Evolutionary conservation across 1,140 invertebrate genomes (phyloP).

Genomic region (Diabrotica undecimpunctata): DNA sequence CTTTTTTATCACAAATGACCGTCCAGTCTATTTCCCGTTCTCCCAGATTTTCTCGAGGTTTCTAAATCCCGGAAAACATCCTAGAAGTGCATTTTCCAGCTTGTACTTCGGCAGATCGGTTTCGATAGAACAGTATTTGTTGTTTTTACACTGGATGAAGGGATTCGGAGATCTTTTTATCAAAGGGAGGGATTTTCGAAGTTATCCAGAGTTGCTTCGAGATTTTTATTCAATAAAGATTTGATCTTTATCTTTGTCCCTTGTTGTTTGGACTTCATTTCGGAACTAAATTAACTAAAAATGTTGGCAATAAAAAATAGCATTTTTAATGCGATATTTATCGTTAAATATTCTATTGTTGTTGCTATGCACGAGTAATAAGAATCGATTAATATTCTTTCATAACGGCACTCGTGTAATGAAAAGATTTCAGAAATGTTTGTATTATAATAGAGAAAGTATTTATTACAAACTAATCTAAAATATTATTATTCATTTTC

Average conservation of each 20-base stretch:
- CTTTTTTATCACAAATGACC: neutral
- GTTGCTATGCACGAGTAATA: neutral
- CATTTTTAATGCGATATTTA: neutral
- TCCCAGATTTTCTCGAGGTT: neutral
- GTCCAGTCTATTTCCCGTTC: constrained; percentile 1
- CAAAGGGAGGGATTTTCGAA: neutral
- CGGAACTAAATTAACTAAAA: neutral
- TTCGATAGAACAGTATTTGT: constrained; percentile 16
- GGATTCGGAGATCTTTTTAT: constrained; percentile 7
- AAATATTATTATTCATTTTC: neutral
- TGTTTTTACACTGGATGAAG: constrained; percentile 18
- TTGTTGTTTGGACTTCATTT: neutral
- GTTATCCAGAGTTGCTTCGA: neutral
- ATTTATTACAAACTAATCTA: neutral
- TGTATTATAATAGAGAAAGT: neutral
- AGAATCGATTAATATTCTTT: neutral
- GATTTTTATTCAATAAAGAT: neutral
- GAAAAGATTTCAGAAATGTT: neutral
- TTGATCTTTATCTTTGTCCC: neutral
- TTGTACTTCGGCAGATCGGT: constrained; percentile 19
- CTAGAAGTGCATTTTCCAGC: constrained; percentile 17
- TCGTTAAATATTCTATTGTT: neutral
- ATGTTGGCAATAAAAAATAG: neutral
- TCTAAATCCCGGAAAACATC: neutral
- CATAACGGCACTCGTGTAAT: neutral